These are phyloP conservation scores for Meiosimyza platycephala DNA, from an alignment of 2,888 invertebrate species.

Conservation along the genomic window DNA sequence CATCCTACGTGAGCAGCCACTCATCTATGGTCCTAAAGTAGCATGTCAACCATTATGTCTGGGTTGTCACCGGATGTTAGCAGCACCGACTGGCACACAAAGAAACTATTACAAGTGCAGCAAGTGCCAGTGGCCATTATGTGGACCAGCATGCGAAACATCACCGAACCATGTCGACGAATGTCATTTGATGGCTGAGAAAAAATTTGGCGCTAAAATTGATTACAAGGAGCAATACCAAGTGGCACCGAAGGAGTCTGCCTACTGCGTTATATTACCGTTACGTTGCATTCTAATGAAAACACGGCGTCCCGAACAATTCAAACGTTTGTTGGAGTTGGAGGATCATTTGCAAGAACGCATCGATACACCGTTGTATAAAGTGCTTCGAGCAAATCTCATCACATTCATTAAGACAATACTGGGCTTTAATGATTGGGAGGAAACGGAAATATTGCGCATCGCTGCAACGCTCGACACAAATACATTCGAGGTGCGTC, in stretches of 20 bases:
- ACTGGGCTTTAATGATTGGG: constrained; percentile 69
- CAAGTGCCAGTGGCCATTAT: constrained; percentile 78
- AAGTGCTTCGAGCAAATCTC: constrained; percentile 72
- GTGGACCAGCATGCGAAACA: constrained; percentile 72
- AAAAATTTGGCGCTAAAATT: constrained; percentile 72
- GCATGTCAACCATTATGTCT: constrained; percentile 73
- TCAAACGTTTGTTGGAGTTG: constrained; percentile 53
- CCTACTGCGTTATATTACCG: constrained; percentile 76
- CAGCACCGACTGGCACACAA: constrained; percentile 50
- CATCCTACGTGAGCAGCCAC: constrained; percentile 75
- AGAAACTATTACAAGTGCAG: constrained; percentile 72
- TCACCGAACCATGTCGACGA: constrained; percentile 71
- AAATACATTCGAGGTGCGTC: constrained; percentile 77
- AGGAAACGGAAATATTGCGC: constrained; percentile 72
- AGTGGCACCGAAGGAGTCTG: constrained; percentile 69
- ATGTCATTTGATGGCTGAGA: constrained; percentile 73
- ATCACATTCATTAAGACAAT: constrained; percentile 74
- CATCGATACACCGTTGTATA: constrained; percentile 72
- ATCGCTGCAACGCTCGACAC: constrained; percentile 79
- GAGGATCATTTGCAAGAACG: constrained; percentile 73
- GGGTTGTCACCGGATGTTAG: constrained; percentile 71
- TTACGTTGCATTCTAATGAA: constrained; percentile 75
- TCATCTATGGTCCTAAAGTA: constrained; percentile 76
- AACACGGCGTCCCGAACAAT: constrained; percentile 68
- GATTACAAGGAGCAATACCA: constrained; percentile 51